Evolutionary conservation across 2,797 vertebrate genomes (phyloP).

Genomic region (Acrossocheilus wenchowensis): DNA sequence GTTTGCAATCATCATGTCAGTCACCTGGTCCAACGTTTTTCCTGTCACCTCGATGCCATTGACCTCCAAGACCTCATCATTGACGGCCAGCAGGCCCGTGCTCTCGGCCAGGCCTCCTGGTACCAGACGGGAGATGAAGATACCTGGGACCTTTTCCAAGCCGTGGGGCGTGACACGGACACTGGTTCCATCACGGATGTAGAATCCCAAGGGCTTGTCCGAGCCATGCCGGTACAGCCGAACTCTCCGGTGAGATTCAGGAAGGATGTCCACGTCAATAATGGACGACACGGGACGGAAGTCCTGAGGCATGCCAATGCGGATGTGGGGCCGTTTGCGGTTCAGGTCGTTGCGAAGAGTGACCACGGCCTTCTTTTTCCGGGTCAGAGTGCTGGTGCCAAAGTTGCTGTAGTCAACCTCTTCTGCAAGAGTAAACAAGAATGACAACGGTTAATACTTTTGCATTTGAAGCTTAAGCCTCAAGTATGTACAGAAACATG

Average conservation of each 20-base stretch:
- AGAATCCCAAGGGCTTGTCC: conserved; percentile 95
- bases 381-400: conserved; percentile 87
- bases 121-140: conserved; percentile 98
- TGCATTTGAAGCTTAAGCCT: not conserved
- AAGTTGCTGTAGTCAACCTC: conserved; percentile 93
- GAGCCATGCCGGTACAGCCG: conserved; percentile 93
- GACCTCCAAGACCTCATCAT: conserved; percentile 97
- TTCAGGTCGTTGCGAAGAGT: conserved; percentile 89
- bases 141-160: conserved; percentile 95
- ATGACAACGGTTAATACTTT: conserved; percentile 39
- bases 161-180: conserved; percentile 94
- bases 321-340: conserved; percentile 90
- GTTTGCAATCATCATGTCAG: conserved; percentile 99
- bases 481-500: not conserved
- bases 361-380: conserved; percentile 90
- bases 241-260: conserved; percentile 94
- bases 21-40: conserved; percentile 98
- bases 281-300: conserved; percentile 97
- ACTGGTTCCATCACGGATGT: conserved; percentile 94
- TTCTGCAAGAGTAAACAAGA: conserved; percentile 77
- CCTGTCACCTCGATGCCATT: conserved; percentile 97
- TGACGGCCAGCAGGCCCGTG: conserved; percentile 95
- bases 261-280: conserved; percentile 97
- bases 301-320: conserved; percentile 94
- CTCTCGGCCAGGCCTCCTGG: conserved; percentile 95